Base-by-base conservation (phyloP, 2,113 vertebrate species). In the Amphiprion percula region DNA sequence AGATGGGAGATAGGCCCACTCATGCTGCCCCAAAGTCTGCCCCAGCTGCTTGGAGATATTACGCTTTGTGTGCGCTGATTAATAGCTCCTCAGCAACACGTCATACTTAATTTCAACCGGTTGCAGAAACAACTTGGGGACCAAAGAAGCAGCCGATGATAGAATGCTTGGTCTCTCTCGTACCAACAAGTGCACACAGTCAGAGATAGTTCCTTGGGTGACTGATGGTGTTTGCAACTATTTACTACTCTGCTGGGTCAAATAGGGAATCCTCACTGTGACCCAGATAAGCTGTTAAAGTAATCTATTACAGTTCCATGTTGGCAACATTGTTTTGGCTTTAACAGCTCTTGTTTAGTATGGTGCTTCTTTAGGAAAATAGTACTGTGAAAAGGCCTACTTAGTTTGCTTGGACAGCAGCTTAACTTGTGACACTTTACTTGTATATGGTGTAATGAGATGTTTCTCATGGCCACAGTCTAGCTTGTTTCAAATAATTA, bases 1-100 rank as follows among this genome's bases (percentile, higher is more conserved):
- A 92, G 91, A 90, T 92, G 92, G 90, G 58, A 88, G 77, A 77
- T 30, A 61, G 77, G 65, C 71, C 74, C 69, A 80, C 80, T 84
- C 83, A 79, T 64, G 76, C 79, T 90, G 53, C 47, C 66, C 75
- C 68, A 11, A 74, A 79, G 41, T 86, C 74, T 86, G 69, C 73
- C 77, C 74, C 88, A 90, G 83, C 79, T 87, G 77, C 86, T 89
- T 65, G 55, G 62, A 78, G 76, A 88, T 82, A 74, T 81, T 74
- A 62, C 9, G 6, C 72, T 87, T 67, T 77, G 71, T 75, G 74
- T 75, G 69, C 55, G 77, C 90, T 90, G 89, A 92, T 89, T 83
- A 85, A 81, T 88, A 61, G 52, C 59, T 74, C 62, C 60, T 77
- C 56, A 50, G 72, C 56, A 84, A 76, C 55, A 26, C 5, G 39